phyloP scores from a whole-genome alignment of 2,113 vertebrate species.

The Mesembrinibis cayennensis region DNA sequence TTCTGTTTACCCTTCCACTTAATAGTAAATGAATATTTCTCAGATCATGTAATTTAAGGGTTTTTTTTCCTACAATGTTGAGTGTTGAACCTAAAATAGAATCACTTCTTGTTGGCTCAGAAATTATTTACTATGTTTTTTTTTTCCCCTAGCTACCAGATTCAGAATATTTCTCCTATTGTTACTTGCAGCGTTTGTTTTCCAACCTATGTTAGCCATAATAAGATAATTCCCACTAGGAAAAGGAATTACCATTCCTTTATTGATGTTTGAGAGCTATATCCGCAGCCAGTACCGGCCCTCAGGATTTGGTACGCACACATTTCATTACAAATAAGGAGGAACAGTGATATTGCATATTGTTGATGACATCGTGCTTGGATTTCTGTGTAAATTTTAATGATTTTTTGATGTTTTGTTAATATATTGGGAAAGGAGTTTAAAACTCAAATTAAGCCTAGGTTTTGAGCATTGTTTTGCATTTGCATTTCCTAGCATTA shows the following conservation, averaged over 20 bases:
- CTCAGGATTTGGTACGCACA: background rate
- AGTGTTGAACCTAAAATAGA: background rate
- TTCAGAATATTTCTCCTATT: background rate
- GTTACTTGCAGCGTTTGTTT: background rate
- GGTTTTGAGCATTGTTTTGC: background rate
- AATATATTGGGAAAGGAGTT: background rate
- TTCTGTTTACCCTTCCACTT: constrained; percentile 6
- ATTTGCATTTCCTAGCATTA: background rate
- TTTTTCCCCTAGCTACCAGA: background rate
- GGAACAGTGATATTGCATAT: background rate
- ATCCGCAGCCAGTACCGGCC: background rate
- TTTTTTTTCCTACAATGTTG: background rate
- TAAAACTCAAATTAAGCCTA: background rate
- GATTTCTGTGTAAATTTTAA: background rate
- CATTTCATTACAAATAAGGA: background rate
- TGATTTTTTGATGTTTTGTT: background rate
- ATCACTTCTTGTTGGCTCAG: background rate
- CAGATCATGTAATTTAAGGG: background rate
- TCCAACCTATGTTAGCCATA: background rate
- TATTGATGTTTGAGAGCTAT: constrained; percentile 29
- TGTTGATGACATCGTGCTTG: background rate
- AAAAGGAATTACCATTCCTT: constrained; percentile 34
- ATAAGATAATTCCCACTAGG: constrained; percentile 29
- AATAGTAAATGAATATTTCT: background rate
- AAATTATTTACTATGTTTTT: background rate